phyloP scores from a whole-genome alignment of 2,888 invertebrate genomes.

The Euspilapteryx auroguttella region DNA sequence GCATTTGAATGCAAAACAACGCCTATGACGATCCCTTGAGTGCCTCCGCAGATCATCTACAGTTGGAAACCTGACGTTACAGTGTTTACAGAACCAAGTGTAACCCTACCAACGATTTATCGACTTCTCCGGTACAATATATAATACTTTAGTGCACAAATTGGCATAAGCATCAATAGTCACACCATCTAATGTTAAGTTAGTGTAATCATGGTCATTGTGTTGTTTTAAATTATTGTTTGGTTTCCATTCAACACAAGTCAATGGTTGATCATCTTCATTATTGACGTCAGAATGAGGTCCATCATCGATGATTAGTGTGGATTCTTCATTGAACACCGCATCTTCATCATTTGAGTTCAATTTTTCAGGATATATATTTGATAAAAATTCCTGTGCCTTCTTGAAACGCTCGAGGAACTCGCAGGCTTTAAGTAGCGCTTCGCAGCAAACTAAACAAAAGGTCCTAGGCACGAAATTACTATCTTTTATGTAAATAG shows the following conservation, averaged over 20 bases:
- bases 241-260: background rate
- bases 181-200: conserved; percentile 19
- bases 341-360: conserved; percentile 12
- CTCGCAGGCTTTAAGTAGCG: conserved; percentile 30
- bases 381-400: background rate
- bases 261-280: background rate
- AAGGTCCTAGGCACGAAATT: conserved; percentile 29
- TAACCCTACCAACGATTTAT: conserved; percentile 36
- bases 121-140: conserved; percentile 17
- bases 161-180: conserved; percentile 20
- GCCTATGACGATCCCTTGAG: conserved; percentile 63
- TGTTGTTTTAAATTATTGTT: conserved; percentile 4
- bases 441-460: conserved; percentile 36
- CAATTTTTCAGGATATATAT: conserved; percentile 19
- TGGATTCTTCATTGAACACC: too few relatives aligned
- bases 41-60: conserved; percentile 57
- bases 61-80: conserved; percentile 37
- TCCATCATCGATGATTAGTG: too few relatives aligned
- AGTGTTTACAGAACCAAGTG: conserved; percentile 37
- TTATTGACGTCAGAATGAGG: conserved; percentile 2
- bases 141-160: conserved; percentile 33
- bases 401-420: conserved; percentile 16
- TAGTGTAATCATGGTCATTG: background rate
- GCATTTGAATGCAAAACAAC: conserved; percentile 66
- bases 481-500: conserved; percentile 23